Evolutionary conservation across 30 jellyfish, hydroid and myxozoan species (phyloP).

Genomic region (Mastigias papua): DNA sequence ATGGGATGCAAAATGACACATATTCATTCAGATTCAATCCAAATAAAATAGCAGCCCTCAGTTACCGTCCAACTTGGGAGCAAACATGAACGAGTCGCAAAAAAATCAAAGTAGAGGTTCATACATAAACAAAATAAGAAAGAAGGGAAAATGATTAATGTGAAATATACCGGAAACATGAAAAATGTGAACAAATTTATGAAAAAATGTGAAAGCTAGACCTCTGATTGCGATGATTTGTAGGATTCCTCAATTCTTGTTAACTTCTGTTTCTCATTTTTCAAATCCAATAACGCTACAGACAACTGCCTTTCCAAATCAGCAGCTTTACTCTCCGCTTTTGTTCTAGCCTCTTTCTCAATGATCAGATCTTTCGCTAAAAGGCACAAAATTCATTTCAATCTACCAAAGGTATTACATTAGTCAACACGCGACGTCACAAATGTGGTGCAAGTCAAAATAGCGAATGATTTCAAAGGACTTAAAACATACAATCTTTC

Average conservation of each 20-base stretch:
- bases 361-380: conserved; percentile 81
- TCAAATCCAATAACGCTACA: conserved; percentile 85
- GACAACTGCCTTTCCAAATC: conserved; percentile 92
- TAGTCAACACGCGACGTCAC: not conserved
- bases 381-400: not conserved
- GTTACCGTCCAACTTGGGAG: no score
- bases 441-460: no score
- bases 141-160: no score
- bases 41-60: no score
- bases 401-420: not conserved
- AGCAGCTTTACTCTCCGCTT: conserved; percentile 96
- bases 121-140: no score
- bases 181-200: not conserved
- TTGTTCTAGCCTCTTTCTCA: conserved; percentile 86
- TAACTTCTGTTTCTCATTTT: conserved; percentile 86
- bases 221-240: conserved; percentile 79
- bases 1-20: no score
- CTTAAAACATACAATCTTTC: conserved; percentile 76
- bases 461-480: no score
- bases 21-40: no score
- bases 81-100: no score
- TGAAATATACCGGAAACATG: not conserved
- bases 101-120: no score
- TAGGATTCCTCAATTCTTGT: conserved; percentile 83
- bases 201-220: not conserved